These are phyloP conservation scores for Meta bourneti DNA, from an alignment of 2,888 invertebrate species.

Conservation along the genomic window DNA sequence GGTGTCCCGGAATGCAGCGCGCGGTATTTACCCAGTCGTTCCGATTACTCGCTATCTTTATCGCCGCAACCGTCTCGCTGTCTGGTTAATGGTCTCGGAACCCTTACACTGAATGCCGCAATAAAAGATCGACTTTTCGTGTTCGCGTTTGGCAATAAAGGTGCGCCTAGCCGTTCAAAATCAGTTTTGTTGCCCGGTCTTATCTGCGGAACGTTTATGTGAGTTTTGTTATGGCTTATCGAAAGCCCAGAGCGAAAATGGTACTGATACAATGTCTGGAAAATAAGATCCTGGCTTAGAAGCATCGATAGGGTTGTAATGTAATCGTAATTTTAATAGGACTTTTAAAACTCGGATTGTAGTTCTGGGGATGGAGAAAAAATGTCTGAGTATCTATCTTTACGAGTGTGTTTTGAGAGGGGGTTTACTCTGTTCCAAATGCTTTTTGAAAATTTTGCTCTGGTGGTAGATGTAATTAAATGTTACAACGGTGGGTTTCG, in stretches of 20 bases:
- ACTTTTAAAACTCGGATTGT: not conserved
- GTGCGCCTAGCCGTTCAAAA: not conserved
- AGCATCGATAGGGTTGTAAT: not conserved
- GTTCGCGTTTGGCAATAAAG: conserved; percentile 29
- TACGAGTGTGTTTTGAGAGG: not conserved
- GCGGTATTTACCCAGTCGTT: not conserved
- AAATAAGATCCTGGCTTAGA: not conserved
- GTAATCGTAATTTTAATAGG: conserved; percentile 1
- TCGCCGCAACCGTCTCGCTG: conserved; percentile 10
- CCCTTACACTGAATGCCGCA: conserved; percentile 23
- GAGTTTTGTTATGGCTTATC: not conserved
- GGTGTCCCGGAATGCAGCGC: not conserved
- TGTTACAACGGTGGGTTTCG: too few species aligned
- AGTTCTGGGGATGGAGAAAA: not conserved
- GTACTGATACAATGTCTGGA: not conserved
- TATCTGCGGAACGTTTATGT: conserved; percentile 34
- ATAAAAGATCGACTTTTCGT: conserved; percentile 32
- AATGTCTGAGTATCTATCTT: not conserved
- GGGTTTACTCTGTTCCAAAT: not conserved
- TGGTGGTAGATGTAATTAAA: too few species aligned
- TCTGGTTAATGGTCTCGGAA: conserved; percentile 2
- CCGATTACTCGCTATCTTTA: conserved; percentile 42
- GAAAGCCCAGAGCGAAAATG: conserved; percentile 11
- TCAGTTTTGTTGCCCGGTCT: not conserved
- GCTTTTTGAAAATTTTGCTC: too few species aligned